phyloP scores from a whole-genome alignment of 2,797 vertebrate species.

The Brotula barbata region DNA sequence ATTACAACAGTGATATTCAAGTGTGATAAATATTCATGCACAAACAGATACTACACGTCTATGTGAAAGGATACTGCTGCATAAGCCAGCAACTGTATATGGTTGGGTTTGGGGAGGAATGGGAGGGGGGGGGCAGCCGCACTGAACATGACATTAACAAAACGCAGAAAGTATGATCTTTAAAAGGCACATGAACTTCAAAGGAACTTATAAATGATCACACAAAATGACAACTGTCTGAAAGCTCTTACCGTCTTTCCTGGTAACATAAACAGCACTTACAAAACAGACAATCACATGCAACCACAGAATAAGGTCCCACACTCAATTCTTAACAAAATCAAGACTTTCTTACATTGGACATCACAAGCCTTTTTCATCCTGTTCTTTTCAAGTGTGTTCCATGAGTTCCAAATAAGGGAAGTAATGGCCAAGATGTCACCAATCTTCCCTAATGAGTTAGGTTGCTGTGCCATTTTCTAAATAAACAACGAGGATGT shows the following conservation, averaged over 20 bases:
- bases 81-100: conserved; percentile 52
- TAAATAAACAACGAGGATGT: conserved; percentile 28
- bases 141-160: conserved; percentile 45
- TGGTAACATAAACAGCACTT: conserved; percentile 46
- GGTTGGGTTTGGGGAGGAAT: background rate
- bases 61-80: conserved; percentile 68
- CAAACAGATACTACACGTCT: conserved; percentile 71
- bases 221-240: conserved; percentile 43
- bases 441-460: conserved; percentile 12
- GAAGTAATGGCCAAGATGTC: conserved; percentile 16
- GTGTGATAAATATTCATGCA: conserved; percentile 80
- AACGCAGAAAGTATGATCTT: conserved; percentile 42
- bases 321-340: conserved; percentile 42
- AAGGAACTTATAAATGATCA: conserved; percentile 48
- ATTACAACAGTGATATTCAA: conserved; percentile 77
- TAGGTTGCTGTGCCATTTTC: conserved; percentile 31
- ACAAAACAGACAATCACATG: conserved; percentile 72
- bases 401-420: conserved; percentile 20
- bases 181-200: conserved; percentile 72
- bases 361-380: conserved; percentile 35
- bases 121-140: conserved; percentile 37
- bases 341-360: conserved; percentile 36
- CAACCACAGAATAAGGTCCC: conserved; percentile 65
- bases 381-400: conserved; percentile 21
- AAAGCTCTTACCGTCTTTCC: conserved; percentile 46